Conservation (phyloP, 2,888 invertebrate genomes). For the Anagyrus pseudococci region DNA sequence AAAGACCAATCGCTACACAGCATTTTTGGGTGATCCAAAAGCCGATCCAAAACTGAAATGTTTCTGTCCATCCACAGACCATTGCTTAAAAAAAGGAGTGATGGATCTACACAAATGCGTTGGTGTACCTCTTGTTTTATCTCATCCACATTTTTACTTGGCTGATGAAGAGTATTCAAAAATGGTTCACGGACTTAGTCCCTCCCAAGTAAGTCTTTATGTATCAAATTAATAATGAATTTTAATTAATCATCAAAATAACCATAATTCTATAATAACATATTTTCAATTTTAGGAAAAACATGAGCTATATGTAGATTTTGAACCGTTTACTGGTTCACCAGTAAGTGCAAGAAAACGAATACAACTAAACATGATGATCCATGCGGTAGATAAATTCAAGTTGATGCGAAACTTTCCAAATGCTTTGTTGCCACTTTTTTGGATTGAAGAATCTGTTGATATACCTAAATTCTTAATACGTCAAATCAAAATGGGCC, state of each 20-base stretch:
- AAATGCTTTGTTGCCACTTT: slow-evolving; percentile 71
- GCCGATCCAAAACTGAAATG: slow-evolving; percentile 62
- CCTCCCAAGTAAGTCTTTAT: neutral
- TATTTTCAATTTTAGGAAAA: slow-evolving; percentile 61
- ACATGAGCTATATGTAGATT: slow-evolving; percentile 78
- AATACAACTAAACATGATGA: slow-evolving; percentile 75
- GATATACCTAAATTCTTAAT: slow-evolving; percentile 49
- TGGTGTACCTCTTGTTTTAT: slow-evolving; percentile 76
- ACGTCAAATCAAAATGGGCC: slow-evolving; percentile 48
- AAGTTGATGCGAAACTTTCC: slow-evolving; percentile 72
- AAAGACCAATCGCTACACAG: slow-evolving; percentile 69
- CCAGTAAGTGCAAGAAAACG: slow-evolving; percentile 77
- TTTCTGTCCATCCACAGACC: slow-evolving; percentile 66
- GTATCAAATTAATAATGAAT: slow-evolving; percentile 12
- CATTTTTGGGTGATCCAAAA: slow-evolving; percentile 74
- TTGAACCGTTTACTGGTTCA: slow-evolving; percentile 81
- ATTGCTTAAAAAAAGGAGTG: slow-evolving; percentile 77
- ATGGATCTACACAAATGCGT: slow-evolving; percentile 73
- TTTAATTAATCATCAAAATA: too few species aligned
- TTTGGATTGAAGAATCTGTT: slow-evolving; percentile 82
- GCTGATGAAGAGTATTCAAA: slow-evolving; percentile 63
- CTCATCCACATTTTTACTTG: slow-evolving; percentile 80
- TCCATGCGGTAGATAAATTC: slow-evolving; percentile 71
- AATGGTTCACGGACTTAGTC: slow-evolving; percentile 49
- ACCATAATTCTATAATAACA: neutral